A percentile compares a stretch with the other conserved stretches of the same genome.
Conservation (phyloP, 2,113 vertebrate genomes). For the Dicentrarchus labrax region DNA sequence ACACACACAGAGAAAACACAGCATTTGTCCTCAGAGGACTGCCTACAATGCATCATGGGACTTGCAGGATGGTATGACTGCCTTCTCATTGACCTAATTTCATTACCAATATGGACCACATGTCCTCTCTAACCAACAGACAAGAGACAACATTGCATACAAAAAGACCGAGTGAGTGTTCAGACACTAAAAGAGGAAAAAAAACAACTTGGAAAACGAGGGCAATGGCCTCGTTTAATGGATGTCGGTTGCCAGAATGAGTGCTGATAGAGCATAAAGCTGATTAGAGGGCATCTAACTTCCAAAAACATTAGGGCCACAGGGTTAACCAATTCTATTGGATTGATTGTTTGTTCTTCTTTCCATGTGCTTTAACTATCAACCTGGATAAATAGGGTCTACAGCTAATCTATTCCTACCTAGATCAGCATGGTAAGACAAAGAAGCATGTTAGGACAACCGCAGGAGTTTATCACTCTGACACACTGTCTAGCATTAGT, state of each 20-base stretch:
- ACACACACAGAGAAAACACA: neutral
- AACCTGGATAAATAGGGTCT: slow-evolving; percentile 69
- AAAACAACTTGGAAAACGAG: slow-evolving; percentile 29
- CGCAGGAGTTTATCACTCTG: slow-evolving; percentile 65
- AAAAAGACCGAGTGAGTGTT: slow-evolving; percentile 44
- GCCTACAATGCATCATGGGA: slow-evolving; percentile 56
- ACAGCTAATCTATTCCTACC: slow-evolving; percentile 67
- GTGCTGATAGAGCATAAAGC: slow-evolving; percentile 56
- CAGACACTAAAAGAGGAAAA: slow-evolving; percentile 14
- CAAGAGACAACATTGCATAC: slow-evolving; percentile 41
- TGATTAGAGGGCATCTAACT: slow-evolving; percentile 68
- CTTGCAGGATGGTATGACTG: slow-evolving; percentile 35
- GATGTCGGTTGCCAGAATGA: slow-evolving; percentile 49
- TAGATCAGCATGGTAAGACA: slow-evolving; percentile 60
- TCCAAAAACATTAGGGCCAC: slow-evolving; percentile 68
- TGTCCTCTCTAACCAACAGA: slow-evolving; percentile 49
- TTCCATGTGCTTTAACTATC: slow-evolving; percentile 66
- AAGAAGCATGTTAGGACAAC: slow-evolving; percentile 53
- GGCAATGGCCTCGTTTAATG: slow-evolving; percentile 60
- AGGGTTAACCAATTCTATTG: slow-evolving; percentile 60
- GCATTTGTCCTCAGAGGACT: neutral
- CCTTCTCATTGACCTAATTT: slow-evolving; percentile 55
- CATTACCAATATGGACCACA: slow-evolving; percentile 53
- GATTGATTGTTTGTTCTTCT: slow-evolving; percentile 69
- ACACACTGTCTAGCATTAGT: slow-evolving; percentile 37